Base-by-base conservation (phyloP, 2,888 invertebrate genomes). In the Cryptus viduatorius region DNA sequence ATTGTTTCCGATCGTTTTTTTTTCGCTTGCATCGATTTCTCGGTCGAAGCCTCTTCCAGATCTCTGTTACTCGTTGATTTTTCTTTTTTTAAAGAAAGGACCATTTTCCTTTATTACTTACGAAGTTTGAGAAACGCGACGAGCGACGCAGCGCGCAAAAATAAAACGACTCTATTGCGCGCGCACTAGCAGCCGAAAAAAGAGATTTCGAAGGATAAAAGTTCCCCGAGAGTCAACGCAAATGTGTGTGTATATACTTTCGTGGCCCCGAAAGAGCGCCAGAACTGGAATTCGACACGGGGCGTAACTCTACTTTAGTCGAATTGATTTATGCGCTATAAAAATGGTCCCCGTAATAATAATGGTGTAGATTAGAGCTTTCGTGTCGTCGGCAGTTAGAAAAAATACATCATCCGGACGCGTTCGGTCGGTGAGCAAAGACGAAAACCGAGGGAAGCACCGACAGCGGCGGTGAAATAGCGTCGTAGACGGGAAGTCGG, bases 321-420 rank as follows among this genome's bases (percentile, higher is more conserved):
- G 84, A 88, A 89, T 88, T 90, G 90, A 91, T 91, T 90, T 90
- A 91, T 88, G 89, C 84, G 86, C 89, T 87, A 90, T 91, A 90
- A 91, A 91, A 90, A 90, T 89, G 89, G 86, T 85, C 75, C 83
- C 83, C 83, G 79, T 37, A 56, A 89, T 90, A 89, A 90, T 90
- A 90, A 90, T 87, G 88, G 86, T 87, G 89, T 88, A 89, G 89
- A 91, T 90, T 90, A 90, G 89, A 88, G 83, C 89, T 87, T 89
- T 89, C 88, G 89, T 91, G 90, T 90, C 89, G 89, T 87, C 88
- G 89, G 89, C 89, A 90, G 90, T 91, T 89, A 90, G 89, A 91
- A 90, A 90, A 90, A 90, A 90, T 89, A 88, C 87, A 87, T 89
- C 90, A 90, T 89, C 87, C 85, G 53, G 68, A 64, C 46, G 61